Percentiles rank a stretch among this genome's conserved stretches.
Evolutionary conservation across 2,797 vertebrate species (phyloP).

Genomic region (Eremophila alpestris): DNA sequence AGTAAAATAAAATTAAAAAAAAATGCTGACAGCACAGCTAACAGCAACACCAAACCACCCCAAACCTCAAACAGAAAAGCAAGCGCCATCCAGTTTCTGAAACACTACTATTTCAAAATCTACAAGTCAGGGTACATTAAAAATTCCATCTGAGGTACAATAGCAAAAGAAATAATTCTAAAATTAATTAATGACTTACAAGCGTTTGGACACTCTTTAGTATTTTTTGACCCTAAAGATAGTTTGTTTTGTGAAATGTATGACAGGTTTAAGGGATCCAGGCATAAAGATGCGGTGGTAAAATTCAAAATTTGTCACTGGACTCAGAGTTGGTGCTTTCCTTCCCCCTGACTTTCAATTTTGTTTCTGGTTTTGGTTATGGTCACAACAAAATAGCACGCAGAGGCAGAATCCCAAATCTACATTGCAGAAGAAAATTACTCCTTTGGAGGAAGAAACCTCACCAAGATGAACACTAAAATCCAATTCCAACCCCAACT

Average conservation of each 20-base stretch:
- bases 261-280: background rate
- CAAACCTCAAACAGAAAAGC: background rate
- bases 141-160: background rate
- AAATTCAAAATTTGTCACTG: background rate
- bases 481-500: background rate
- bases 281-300: background rate
- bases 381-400: background rate
- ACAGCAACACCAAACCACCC: background rate
- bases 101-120: background rate
- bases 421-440: background rate
- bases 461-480: background rate
- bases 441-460: background rate
- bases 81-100: background rate
- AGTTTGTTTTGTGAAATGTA: background rate
- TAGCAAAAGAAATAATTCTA: background rate
- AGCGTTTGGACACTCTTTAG: fast-evolving
- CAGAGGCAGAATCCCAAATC: background rate
- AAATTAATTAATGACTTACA: background rate
- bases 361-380: background rate
- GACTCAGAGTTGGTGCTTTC: fast-evolving
- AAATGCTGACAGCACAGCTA: fast-evolving
- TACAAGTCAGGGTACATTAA: background rate
- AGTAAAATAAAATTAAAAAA: background rate
- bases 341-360: background rate
- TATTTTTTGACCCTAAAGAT: background rate